Conservation (phyloP, 1,140 invertebrate species). For the Xylocopa sonorina region DNA sequence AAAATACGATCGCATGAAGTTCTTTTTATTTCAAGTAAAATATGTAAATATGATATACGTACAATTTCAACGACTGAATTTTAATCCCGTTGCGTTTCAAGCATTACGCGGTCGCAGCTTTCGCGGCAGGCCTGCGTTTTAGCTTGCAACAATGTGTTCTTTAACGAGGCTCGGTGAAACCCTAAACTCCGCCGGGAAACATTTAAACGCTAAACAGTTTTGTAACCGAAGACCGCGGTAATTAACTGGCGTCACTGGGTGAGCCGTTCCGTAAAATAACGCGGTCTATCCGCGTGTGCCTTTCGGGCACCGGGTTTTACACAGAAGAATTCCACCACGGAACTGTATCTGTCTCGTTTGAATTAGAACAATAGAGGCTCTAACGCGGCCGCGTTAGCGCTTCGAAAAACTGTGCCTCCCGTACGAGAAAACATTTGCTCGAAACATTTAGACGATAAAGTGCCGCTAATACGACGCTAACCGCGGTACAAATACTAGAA, state of each 20-base stretch:
- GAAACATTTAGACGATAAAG: no score
- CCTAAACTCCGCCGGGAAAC: conserved; percentile 19
- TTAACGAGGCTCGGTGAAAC: conserved; percentile 31
- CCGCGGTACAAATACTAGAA: no score
- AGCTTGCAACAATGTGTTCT: neutral
- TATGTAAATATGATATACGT: no score
- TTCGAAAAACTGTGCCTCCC: no score
- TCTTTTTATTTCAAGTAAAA: no score
- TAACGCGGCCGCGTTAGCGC: neutral
- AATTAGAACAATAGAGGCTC: conserved; percentile 8
- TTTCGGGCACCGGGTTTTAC: conserved; percentile 3
- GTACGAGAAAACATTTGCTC: no score
- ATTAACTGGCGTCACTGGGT: conserved; percentile 42
- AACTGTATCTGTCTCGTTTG: conserved; percentile 10
- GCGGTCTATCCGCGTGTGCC: neutral
- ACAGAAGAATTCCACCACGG: neutral
- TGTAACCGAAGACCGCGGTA: conserved; percentile 49
- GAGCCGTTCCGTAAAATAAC: conserved; percentile 17
- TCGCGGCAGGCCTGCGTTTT: neutral
- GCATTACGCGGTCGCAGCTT: neutral
- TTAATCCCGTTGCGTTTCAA: no score
- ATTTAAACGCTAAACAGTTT: conserved; percentile 44
- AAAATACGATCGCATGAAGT: no score
- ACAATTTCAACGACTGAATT: no score
- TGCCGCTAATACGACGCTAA: no score